These are phyloP conservation scores for Pituophis catenifer DNA, from an alignment of 2,113 vertebrate genomes.

Conservation along the genomic window DNA sequence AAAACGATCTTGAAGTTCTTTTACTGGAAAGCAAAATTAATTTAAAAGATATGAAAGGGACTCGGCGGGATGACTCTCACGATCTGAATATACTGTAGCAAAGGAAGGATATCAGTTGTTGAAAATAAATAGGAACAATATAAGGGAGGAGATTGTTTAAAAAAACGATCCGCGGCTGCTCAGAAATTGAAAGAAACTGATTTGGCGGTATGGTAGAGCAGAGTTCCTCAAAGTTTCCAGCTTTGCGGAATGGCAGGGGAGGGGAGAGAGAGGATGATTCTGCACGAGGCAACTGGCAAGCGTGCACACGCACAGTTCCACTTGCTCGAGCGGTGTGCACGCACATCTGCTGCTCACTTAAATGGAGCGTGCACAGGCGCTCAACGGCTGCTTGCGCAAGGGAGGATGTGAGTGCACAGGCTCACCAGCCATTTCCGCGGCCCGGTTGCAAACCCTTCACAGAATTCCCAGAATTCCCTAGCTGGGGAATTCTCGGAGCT, in stretches of 20 bases:
- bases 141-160: neutral
- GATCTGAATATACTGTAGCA: neutral
- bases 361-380: neutral
- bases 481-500: no score
- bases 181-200: neutral
- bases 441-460: neutral
- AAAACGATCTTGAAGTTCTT: neutral
- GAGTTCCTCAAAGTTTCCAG: neutral
- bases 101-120: neutral
- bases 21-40: neutral
- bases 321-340: accelerated
- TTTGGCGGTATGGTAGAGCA: neutral
- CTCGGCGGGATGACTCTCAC: neutral
- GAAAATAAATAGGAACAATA: neutral
- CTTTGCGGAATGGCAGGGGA: neutral
- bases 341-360: neutral
- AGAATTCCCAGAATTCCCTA: no score
- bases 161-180: neutral
- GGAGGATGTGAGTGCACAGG: neutral
- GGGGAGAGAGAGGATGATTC: neutral
- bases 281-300: neutral
- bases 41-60: neutral
- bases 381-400: neutral
- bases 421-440: neutral
- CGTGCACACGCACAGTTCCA: neutral